Percentiles rank a stretch among this genome's conserved stretches.
Conservation (phyloP, 2,113 vertebrate species). For the Cyphomyrus plagiostoma region DNA sequence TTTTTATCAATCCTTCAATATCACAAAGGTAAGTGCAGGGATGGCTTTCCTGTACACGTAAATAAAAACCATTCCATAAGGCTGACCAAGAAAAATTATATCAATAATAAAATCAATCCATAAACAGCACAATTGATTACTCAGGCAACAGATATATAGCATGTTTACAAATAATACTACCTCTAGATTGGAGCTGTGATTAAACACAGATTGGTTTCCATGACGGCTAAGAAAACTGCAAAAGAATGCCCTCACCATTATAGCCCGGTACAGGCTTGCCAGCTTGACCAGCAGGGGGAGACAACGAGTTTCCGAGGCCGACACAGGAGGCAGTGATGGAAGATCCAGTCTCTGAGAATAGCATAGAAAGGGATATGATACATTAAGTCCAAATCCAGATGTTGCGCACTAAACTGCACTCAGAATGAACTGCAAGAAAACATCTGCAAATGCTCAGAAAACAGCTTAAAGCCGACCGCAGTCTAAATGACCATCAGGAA, state of each 20-base stretch:
- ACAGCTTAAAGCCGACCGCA: not conserved
- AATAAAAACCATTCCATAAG: not conserved
- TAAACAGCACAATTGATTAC: not conserved
- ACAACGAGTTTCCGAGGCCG: slow-evolving; percentile 77
- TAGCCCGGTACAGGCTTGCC: slow-evolving; percentile 90
- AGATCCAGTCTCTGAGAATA: slow-evolving; percentile 80
- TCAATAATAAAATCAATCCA: not conserved
- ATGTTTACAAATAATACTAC: not conserved
- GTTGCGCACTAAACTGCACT: not conserved
- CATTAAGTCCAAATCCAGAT: not conserved
- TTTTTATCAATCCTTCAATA: not conserved
- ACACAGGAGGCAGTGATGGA: slow-evolving; percentile 83
- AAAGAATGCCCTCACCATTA: slow-evolving; percentile 66
- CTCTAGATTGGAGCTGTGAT: not conserved
- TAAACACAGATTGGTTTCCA: not conserved
- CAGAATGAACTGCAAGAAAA: not conserved
- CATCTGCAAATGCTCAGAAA: not conserved
- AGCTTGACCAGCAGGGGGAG: slow-evolving; percentile 83
- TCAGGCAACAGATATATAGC: not conserved
- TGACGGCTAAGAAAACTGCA: not conserved
- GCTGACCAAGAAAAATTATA: not conserved
- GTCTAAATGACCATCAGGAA: not conserved
- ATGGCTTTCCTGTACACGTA: not conserved
- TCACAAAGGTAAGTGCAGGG: not conserved
- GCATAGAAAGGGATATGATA: not conserved